phyloP scores from a whole-genome alignment of 2,113 vertebrate species.

The Nasalis larvatus region DNA sequence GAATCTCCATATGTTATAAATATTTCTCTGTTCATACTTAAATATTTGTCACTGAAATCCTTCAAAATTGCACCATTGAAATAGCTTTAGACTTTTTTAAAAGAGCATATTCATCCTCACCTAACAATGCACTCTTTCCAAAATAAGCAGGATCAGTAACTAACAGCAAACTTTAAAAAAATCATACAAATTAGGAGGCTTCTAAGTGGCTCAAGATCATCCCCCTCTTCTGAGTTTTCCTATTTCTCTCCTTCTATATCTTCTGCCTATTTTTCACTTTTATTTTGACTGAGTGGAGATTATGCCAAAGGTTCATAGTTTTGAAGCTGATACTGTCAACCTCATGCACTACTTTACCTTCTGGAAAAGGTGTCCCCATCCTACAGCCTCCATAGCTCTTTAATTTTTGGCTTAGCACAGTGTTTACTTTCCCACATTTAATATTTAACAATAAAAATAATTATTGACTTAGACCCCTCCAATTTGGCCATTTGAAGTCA shows the following conservation, averaged over 20 bases:
- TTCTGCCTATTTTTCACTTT: neutral
- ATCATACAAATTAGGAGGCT: conserved; percentile 3
- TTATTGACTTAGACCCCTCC: conserved; percentile 82
- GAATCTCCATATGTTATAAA: neutral
- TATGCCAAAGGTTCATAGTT: conserved; percentile 69
- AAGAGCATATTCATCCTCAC: neutral
- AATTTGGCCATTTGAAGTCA: conserved; percentile 75
- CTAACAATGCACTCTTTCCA: neutral
- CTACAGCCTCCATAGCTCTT: conserved; percentile 72
- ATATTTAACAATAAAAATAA: conserved; percentile 87
- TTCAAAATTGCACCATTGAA: conserved; percentile 19
- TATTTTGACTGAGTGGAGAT: conserved; percentile 73
- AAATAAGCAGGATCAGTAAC: conserved; percentile 12
- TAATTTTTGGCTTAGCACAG: conserved; percentile 82
- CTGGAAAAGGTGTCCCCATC: conserved; percentile 82
- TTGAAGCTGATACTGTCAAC: conserved; percentile 37
- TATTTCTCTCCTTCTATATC: neutral
- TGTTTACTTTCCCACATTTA: conserved; percentile 86
- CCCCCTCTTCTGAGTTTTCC: neutral
- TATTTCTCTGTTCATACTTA: neutral
- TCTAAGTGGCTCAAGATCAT: neutral
- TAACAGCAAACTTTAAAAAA: neutral
- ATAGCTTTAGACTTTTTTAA: neutral
- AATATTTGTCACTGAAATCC: neutral
- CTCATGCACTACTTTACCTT: neutral